These are phyloP conservation scores for Dreissena polymorpha DNA, from an alignment of 1,140 invertebrate genomes.

Conservation along the genomic window DNA sequence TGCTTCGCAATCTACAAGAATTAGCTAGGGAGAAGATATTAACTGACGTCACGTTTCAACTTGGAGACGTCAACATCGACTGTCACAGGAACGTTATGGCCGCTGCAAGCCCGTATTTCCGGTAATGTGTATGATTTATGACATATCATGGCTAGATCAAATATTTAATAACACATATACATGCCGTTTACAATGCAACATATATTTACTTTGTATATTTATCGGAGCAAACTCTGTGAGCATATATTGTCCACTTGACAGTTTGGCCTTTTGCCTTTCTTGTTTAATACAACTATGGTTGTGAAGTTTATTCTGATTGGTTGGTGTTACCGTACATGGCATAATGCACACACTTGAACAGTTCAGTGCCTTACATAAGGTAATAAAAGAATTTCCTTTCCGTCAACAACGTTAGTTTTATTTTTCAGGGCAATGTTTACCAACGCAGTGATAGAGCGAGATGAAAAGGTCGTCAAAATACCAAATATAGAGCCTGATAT, in stretches of 20 bases:
- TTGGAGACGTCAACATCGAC: conserved; percentile 54
- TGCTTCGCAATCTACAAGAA: conserved; percentile 89
- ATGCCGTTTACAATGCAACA: background rate
- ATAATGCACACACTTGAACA: no score
- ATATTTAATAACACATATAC: background rate
- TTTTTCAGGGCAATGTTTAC: conserved; percentile 74
- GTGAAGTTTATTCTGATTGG: no score
- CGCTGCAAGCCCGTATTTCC: conserved; percentile 83
- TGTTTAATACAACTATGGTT: no score
- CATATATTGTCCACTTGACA: no score
- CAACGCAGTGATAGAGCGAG: conserved; percentile 64
- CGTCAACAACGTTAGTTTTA: no score
- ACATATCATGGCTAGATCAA: no score
- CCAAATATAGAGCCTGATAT: conserved; percentile 57
- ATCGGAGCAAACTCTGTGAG: background rate
- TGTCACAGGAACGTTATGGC: conserved; percentile 73
- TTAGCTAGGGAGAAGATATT: conserved; percentile 93
- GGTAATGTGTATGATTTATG: conserved; percentile 75
- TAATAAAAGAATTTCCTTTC: no score
- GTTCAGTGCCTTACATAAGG: no score
- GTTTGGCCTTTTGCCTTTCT: background rate
- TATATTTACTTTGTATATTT: background rate
- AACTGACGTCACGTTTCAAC: conserved; percentile 80
- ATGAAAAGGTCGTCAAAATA: conserved; percentile 56
- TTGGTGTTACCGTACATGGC: no score